Base-by-base conservation (phyloP, 2,888 invertebrate species). In the Disparrhopalites patrizii region DNA sequence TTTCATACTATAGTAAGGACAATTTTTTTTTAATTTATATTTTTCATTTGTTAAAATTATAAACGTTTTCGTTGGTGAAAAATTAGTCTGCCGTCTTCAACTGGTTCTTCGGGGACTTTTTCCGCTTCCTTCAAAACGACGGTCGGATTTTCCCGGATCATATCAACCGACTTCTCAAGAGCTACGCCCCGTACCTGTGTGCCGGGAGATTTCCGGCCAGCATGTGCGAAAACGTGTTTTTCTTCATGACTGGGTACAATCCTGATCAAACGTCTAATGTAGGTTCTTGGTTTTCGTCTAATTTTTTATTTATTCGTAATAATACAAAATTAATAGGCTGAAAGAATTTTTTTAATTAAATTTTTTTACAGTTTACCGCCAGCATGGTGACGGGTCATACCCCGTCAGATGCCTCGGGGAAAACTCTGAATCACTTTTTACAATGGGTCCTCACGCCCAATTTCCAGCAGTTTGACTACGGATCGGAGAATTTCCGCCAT, bases 381-480 rank as follows among this genome's bases (percentile, higher is more conserved):
- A 3, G 18, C 3, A 55, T 31, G 31, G 20, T 55, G 3, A 36
- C 36, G 2, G 36, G 55, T 5, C 55, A 55, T 23, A 55, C 55
- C 7, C 55, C 55, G 8, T 33, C 33, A 1, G 55, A 55, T 20
- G 33, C 28, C 8, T 55, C 55, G 10, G 55, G 31, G 7, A 27
- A 23, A 31, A 55, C 55, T 8, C 18, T 55, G 4, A n/a, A 15
- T 13, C 55, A 55, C 18, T 55, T 36, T 23, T 33, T 55, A 3
- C 55, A 55, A 30, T 55, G 33, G 31, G 20, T 33, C 1, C 30
- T 18, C 8, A 31, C 18, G n/a, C 20, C 13, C 8, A 7, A 2
- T 3, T 55, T 58, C 30, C 43, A 20, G 30, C 10, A 27, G 7
- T 58, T n/a, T 38, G 57, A 58, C 43, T 58, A 40, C 18, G 57